Conservation (phyloP, 2,888 invertebrate genomes). For the Ametastegia equiseti region DNA sequence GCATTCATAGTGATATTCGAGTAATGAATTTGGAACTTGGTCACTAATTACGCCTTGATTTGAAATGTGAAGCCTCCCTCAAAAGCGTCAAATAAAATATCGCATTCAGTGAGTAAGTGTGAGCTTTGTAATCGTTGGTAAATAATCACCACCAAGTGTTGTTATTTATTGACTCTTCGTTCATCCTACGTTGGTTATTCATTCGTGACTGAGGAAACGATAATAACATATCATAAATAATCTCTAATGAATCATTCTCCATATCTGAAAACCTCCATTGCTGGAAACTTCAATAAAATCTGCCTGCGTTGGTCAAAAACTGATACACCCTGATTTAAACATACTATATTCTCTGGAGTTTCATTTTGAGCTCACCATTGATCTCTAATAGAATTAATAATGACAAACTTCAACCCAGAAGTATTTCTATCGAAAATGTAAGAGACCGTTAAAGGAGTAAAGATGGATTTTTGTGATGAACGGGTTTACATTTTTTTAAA, state of each 20-base stretch:
- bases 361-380: neutral
- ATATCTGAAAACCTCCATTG: neutral
- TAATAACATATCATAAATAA: neutral
- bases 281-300: neutral
- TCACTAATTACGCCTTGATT: neutral
- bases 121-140: neutral
- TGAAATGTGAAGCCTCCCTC: neutral
- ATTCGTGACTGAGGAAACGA: neutral
- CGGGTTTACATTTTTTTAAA: neutral
- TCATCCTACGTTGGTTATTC: neutral
- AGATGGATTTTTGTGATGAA: neutral
- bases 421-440: too few relatives aligned
- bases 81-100: neutral
- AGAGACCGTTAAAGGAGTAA: too few relatives aligned
- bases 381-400: too few relatives aligned
- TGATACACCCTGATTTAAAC: too few relatives aligned
- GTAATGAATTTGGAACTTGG: neutral
- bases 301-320: too few relatives aligned
- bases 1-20: neutral
- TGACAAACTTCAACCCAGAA: too few relatives aligned
- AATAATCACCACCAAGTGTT: constrained; percentile 3
- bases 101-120: neutral
- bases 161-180: neutral
- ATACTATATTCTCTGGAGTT: neutral
- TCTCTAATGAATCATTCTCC: neutral